These are phyloP conservation scores for Ephestia elutella DNA, from an alignment of 1,140 invertebrate genomes.

Conservation along the genomic window DNA sequence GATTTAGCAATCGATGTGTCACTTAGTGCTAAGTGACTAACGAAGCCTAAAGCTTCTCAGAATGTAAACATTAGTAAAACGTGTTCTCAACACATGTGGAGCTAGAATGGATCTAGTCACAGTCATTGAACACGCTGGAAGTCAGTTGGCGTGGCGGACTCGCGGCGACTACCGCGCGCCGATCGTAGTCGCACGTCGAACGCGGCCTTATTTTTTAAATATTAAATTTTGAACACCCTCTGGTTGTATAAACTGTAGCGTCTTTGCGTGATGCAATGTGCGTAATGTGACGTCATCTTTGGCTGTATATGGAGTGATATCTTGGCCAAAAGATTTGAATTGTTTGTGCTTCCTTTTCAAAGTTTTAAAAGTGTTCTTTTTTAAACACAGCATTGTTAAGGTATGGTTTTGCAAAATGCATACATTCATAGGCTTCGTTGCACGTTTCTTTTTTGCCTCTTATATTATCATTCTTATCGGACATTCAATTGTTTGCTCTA, in stretches of 20 bases:
- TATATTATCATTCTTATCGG: too few relatives aligned
- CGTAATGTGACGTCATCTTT: neutral
- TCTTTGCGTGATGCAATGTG: neutral
- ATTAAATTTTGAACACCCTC: neutral
- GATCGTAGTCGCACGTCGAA: neutral
- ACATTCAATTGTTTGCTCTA: too few relatives aligned
- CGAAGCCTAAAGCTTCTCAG: neutral
- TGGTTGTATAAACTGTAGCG: neutral
- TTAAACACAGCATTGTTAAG: neutral
- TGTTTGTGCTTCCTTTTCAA: neutral
- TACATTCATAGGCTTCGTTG: too few relatives aligned
- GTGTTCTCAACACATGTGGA: neutral
- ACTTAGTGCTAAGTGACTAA: neutral
- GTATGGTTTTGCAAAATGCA: neutral
- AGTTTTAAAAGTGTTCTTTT: neutral
- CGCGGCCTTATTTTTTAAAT: neutral
- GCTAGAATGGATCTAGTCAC: neutral
- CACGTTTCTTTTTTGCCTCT: too few relatives aligned
- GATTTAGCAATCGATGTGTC: neutral
- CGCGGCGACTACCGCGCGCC: conserved; percentile 1
- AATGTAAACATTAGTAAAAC: conserved; percentile 1
- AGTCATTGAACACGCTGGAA: neutral
- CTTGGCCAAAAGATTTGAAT: neutral
- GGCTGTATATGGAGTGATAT: neutral
- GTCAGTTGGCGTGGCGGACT: neutral